Evolutionary conservation across 2,888 invertebrate genomes (phyloP).

Genomic region (Athalia rosae): DNA sequence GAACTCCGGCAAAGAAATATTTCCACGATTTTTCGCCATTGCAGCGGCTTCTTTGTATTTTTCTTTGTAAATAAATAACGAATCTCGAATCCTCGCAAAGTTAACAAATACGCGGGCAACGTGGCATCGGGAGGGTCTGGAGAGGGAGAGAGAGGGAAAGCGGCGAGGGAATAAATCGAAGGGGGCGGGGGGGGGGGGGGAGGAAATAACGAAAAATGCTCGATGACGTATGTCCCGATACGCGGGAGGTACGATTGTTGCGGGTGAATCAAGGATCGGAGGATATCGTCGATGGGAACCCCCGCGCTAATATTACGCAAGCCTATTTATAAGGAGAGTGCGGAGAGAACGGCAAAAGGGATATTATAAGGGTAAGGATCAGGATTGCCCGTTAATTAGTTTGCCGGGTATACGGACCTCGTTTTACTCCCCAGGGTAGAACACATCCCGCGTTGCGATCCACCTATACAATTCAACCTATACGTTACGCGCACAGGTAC

Average conservation of each 20-base stretch:
- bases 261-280: no score
- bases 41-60: background rate
- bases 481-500: background rate
- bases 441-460: background rate
- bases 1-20: background rate
- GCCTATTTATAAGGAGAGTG: background rate
- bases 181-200: no score
- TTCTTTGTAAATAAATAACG: constrained; percentile 10
- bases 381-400: constrained; percentile 55
- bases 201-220: no score
- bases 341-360: background rate
- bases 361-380: constrained; percentile 1
- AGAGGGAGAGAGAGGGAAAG: no score
- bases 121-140: no score
- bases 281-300: no score
- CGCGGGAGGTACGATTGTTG: no score
- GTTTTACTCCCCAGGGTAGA: constrained; percentile 14
- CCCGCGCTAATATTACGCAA: background rate
- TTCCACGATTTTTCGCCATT: background rate
- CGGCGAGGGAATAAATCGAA: no score
- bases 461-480: background rate
- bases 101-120: background rate
- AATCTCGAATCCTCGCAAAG: background rate
- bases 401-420: constrained; percentile 30
- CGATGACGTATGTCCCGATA: no score